These are phyloP conservation scores for Lutraria lutraria DNA, from an alignment of 2,888 invertebrate species.

Conservation along the genomic window DNA sequence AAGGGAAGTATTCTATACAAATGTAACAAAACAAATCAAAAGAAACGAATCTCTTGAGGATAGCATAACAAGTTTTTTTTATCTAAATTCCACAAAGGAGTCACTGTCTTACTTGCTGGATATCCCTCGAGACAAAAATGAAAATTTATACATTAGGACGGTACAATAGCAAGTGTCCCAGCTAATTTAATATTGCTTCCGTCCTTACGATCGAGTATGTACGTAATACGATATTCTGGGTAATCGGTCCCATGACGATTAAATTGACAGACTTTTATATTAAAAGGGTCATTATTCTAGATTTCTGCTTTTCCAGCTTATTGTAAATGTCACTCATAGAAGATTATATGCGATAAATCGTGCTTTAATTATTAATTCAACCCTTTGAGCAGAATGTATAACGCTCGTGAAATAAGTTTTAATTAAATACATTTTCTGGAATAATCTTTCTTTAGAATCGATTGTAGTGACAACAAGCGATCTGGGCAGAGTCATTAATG, in stretches of 20 bases:
- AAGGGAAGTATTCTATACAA: no score
- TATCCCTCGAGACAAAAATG: neutral
- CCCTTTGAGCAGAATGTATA: conserved; percentile 21
- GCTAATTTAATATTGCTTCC: neutral
- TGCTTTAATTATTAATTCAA: conserved; percentile 50
- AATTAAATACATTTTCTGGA: conserved; percentile 37
- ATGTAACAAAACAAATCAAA: no score
- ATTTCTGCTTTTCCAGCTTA: neutral
- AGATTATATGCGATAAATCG: conserved; percentile 38
- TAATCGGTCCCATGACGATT: neutral
- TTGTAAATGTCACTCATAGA: conserved; percentile 38
- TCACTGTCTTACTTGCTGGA: no score
- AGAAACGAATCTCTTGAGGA: no score
- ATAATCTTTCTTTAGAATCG: conserved; percentile 29
- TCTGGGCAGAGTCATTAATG: neutral
- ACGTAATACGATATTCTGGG: conserved; percentile 8
- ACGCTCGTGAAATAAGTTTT: conserved; percentile 29
- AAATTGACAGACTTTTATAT: conserved; percentile 23
- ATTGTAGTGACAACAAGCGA: neutral
- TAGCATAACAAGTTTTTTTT: no score
- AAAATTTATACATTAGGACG: neutral
- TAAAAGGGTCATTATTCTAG: conserved; percentile 28
- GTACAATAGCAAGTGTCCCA: neutral
- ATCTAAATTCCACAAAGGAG: no score
- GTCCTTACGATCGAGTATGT: neutral